Percentiles rank a stretch among this genome's conserved stretches.
phyloP scores from a whole-genome alignment of 2,797 vertebrate genomes.

The Chelidonichthys spinosus region DNA sequence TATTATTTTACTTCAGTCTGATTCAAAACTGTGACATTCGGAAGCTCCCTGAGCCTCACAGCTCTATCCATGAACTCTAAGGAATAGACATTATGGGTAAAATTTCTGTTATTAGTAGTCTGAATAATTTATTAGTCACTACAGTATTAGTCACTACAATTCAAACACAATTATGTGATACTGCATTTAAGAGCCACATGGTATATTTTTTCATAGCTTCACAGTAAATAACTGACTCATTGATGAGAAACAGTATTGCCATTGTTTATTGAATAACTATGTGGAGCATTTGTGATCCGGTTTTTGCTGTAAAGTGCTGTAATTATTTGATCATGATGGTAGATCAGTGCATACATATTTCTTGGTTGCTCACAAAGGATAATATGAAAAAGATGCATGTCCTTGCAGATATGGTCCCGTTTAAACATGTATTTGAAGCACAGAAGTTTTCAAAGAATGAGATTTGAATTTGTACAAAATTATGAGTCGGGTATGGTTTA shows the following conservation, averaged over 20 bases:
- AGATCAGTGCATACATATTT: background rate
- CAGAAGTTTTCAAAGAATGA: background rate
- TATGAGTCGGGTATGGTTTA: background rate
- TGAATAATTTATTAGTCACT: slow-evolving; percentile 1
- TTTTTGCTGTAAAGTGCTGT: background rate
- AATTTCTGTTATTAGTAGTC: background rate
- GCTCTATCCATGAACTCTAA: slow-evolving; percentile 88
- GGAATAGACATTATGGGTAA: background rate
- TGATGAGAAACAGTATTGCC: background rate
- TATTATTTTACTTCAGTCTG: slow-evolving; percentile 90
- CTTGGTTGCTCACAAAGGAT: background rate
- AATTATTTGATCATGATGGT: background rate
- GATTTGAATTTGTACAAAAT: background rate
- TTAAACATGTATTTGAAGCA: background rate
- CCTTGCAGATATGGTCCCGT: background rate
- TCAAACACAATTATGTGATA: background rate
- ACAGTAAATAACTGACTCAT: background rate
- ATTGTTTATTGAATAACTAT: background rate
- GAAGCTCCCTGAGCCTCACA: slow-evolving; percentile 80
- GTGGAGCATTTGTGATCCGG: background rate
- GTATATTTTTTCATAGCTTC: background rate
- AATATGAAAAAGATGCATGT: background rate
- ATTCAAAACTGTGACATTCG: slow-evolving; percentile 91
- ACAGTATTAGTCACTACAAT: background rate
- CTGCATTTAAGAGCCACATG: background rate